Conservation (phyloP, 2,797 vertebrate species). For the Valencia hispanica region DNA sequence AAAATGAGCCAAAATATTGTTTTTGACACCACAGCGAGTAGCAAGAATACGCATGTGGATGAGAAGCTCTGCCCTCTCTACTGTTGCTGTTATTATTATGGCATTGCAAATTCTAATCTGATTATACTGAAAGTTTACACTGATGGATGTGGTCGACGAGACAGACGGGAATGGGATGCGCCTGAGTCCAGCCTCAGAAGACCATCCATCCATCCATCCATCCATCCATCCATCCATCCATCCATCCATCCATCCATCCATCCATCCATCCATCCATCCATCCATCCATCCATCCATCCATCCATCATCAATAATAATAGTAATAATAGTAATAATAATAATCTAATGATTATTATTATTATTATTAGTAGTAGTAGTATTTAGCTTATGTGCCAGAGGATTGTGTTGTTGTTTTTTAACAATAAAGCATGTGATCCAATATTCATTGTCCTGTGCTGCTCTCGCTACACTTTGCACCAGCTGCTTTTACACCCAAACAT, state of each 20-base stretch:
- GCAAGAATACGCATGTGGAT: slow-evolving; percentile 65
- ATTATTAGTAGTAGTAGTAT: not conserved
- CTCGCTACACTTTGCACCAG: slow-evolving; percentile 18
- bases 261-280: slow-evolving; percentile 25
- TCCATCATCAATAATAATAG: not conserved
- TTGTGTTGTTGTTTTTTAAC: slow-evolving; percentile 1
- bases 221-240: slow-evolving; percentile 5
- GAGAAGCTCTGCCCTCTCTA: slow-evolving; percentile 61
- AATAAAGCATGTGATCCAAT: slow-evolving; percentile 20
- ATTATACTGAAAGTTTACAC: slow-evolving; percentile 84
- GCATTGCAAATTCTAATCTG: slow-evolving; percentile 82
- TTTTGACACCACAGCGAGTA: slow-evolving; percentile 79
- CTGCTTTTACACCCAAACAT: slow-evolving; percentile 35
- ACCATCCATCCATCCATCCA: slow-evolving; percentile 28
- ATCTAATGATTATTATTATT: not conserved
- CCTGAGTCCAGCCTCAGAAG: not conserved
- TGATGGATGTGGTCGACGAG: slow-evolving; percentile 52
- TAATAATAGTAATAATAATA: too few species aligned
- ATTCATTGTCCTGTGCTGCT: slow-evolving; percentile 12
- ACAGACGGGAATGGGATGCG: slow-evolving; percentile 5
- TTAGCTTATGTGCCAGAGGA: not conserved
- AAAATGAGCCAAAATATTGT: slow-evolving; percentile 76
- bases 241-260: slow-evolving; percentile 19
- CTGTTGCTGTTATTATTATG: slow-evolving; percentile 79
- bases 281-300: slow-evolving; percentile 4